phyloP scores from a whole-genome alignment of 2,113 vertebrate genomes.

The Parus major region DNA sequence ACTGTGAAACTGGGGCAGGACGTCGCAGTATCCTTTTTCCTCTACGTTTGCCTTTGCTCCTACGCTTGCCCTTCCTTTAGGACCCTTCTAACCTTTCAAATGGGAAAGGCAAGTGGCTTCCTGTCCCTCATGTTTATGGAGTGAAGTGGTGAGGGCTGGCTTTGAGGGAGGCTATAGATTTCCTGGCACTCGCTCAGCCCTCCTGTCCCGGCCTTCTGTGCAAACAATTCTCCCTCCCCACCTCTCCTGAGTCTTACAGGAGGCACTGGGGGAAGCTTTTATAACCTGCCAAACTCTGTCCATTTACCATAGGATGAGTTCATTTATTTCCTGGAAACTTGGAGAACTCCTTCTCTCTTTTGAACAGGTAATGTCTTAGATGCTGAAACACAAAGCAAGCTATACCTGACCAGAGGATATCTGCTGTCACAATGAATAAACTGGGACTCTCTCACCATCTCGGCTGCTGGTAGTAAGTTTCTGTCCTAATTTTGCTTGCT shows the following conservation, averaged over 20 bases:
- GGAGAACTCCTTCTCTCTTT: neutral
- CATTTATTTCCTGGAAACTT: neutral
- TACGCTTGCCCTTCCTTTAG: conserved; percentile 64
- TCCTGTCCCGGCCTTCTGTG: neutral
- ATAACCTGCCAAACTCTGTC: neutral
- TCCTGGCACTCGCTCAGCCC: conserved; percentile 28
- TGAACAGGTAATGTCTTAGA: neutral
- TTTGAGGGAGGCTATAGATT: conserved; percentile 32
- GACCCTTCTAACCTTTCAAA: conserved; percentile 59
- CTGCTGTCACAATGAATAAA: neutral
- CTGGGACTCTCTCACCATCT: neutral
- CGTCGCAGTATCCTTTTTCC: conserved; percentile 63
- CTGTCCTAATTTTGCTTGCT: conserved; percentile 22
- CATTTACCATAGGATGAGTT: neutral
- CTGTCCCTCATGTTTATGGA: conserved; percentile 47
- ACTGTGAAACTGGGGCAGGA: conserved; percentile 44
- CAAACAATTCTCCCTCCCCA: neutral
- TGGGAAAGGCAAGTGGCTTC: conserved; percentile 61
- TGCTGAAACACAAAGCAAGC: neutral
- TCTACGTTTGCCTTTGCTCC: conserved; percentile 47
- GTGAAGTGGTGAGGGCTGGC: conserved; percentile 7
- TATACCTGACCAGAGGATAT: neutral
- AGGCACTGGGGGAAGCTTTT: neutral
- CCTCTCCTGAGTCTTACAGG: neutral
- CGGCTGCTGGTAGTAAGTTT: neutral